Evolutionary conservation across 1,140 invertebrate genomes (phyloP).

Genomic region (Calliopsis andreniformis): DNA sequence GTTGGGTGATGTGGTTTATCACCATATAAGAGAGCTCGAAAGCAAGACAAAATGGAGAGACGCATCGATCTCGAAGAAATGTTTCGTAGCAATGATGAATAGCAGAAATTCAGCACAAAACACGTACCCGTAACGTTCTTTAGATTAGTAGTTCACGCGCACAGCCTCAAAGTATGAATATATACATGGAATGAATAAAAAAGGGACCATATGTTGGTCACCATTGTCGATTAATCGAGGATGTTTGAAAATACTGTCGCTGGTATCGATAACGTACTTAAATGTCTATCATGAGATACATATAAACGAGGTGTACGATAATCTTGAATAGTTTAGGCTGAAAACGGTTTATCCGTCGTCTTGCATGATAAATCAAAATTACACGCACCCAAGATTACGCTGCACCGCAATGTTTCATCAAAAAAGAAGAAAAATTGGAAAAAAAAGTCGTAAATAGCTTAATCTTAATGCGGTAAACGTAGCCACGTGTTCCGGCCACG

Average conservation of each 20-base stretch:
- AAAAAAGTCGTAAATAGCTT: slow-evolving; percentile 36
- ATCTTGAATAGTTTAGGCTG: slow-evolving; percentile 63
- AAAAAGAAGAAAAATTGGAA: slow-evolving; percentile 7
- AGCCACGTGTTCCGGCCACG: slow-evolving; percentile 25
- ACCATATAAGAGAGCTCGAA: not conserved
- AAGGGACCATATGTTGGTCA: slow-evolving; percentile 27
- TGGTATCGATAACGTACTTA: slow-evolving; percentile 54
- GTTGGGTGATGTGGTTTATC: not conserved
- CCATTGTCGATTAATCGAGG: not conserved
- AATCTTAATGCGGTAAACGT: slow-evolving; percentile 25
- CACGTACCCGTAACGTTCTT: slow-evolving; percentile 45
- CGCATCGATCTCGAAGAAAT: slow-evolving; percentile 21
- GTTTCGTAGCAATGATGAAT: slow-evolving; percentile 48
- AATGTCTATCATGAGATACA: slow-evolving; percentile 59
- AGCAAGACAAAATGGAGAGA: not conserved
- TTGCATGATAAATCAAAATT: slow-evolving; percentile 65
- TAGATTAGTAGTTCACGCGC: slow-evolving; percentile 55
- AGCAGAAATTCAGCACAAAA: slow-evolving; percentile 52
- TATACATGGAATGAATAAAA: not conserved
- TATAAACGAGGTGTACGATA: slow-evolving; percentile 48
- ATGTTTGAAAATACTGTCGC: slow-evolving; percentile 13
- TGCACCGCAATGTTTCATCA: slow-evolving; percentile 52
- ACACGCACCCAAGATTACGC: slow-evolving; percentile 67
- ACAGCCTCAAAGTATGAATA: slow-evolving; percentile 48
- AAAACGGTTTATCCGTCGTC: slow-evolving; percentile 60